These are phyloP conservation scores for Xestia xanthographa DNA, from an alignment of 2,888 invertebrate genomes.

Conservation along the genomic window DNA sequence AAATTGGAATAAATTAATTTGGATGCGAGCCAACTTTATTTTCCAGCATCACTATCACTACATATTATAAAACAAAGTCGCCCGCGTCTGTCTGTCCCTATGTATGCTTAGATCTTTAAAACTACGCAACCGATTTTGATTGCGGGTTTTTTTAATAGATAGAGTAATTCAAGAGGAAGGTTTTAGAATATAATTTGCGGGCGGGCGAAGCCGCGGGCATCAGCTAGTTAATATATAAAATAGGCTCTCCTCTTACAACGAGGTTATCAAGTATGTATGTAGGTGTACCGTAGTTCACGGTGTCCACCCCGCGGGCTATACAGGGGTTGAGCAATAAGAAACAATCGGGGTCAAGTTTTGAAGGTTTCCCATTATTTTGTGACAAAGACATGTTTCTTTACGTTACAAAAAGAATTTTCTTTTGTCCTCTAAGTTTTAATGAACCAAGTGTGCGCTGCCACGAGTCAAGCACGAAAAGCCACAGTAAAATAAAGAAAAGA, in stretches of 20 bases:
- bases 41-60: too few species aligned
- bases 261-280: background rate
- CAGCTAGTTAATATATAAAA: background rate
- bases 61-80: too few species aligned
- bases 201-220: too few species aligned
- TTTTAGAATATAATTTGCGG: too few species aligned
- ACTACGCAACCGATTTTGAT: too few species aligned
- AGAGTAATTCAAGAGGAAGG: too few species aligned
- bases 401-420: background rate
- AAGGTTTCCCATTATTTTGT: background rate
- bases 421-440: conserved; percentile 1
- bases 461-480: background rate
- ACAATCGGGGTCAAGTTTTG: background rate
- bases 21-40: conserved; percentile 3
- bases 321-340: background rate
- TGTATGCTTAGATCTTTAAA: too few species aligned
- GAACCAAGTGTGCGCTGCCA: background rate
- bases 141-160: too few species aligned
- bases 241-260: background rate
- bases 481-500: background rate
- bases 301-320: background rate
- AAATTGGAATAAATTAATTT: conserved; percentile 7
- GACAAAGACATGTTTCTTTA: background rate
- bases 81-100: too few species aligned
- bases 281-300: background rate